Conservation (phyloP, 1,140 invertebrate species). For the Hylyphantes graminicola region DNA sequence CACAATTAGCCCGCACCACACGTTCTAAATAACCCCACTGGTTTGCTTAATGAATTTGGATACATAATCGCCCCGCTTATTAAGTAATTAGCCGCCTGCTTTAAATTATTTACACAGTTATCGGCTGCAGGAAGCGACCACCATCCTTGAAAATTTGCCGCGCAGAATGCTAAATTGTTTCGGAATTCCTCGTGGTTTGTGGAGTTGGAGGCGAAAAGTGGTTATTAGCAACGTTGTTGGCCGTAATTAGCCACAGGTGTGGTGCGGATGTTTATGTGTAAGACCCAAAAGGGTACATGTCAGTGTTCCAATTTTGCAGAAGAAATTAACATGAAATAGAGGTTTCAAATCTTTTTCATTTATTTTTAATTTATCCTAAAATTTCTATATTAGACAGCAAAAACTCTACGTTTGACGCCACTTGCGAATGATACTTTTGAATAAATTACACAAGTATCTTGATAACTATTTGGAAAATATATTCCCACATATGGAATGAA, state of each 20-base stretch:
- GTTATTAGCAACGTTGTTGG: not conserved
- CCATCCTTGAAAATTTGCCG: conserved; percentile 9
- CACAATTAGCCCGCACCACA: not conserved
- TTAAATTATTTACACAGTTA: conserved; percentile 25
- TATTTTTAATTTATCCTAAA: no score
- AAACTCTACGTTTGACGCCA: no score
- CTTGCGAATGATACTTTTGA: no score
- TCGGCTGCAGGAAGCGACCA: not conserved
- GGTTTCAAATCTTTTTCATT: no score
- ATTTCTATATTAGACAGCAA: no score
- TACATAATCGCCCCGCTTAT: conserved; percentile 24
- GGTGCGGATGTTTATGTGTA: not conserved
- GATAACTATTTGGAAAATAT: no score
- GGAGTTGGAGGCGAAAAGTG: not conserved
- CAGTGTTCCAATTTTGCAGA: no score
- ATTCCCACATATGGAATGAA: no score
- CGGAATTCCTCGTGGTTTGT: conserved; percentile 2
- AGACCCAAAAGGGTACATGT: no score
- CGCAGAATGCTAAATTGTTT: conserved; percentile 16
- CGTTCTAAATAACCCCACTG: not conserved
- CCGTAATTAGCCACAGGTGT: conserved; percentile 27
- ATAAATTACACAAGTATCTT: no score
- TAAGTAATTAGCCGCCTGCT: conserved; percentile 19
- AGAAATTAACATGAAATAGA: no score
- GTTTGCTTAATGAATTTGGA: conserved; percentile 15